Evolutionary conservation across 2,797 vertebrate genomes (phyloP).

Genomic region (Platalea minor): DNA sequence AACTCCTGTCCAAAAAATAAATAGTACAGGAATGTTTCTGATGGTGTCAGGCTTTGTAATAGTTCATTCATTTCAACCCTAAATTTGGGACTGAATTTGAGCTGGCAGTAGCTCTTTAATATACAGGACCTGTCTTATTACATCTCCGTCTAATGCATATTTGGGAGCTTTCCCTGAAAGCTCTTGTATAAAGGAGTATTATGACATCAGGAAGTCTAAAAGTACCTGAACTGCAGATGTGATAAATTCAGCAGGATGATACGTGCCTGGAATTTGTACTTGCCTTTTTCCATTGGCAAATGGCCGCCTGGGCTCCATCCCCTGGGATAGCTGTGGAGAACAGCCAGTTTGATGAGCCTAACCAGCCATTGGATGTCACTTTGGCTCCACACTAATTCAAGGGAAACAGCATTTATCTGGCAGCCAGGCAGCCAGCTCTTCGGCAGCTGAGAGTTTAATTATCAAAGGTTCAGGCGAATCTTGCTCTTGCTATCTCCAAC

Average conservation of each 20-base stretch:
- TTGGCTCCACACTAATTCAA: slow-evolving; percentile 68
- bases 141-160: slow-evolving; percentile 48
- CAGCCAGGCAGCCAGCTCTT: slow-evolving; percentile 55
- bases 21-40: slow-evolving; percentile 38
- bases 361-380: slow-evolving; percentile 71
- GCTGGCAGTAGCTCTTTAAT: slow-evolving; percentile 60
- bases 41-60: slow-evolving; percentile 52
- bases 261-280: slow-evolving; percentile 45
- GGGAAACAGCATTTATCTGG: slow-evolving; percentile 66
- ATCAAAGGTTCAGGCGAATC: slow-evolving; percentile 61
- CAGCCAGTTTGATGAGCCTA: slow-evolving; percentile 68
- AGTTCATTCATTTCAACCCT: slow-evolving; percentile 51
- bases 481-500: slow-evolving; percentile 55
- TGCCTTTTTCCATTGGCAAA: slow-evolving; percentile 61
- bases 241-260: slow-evolving; percentile 54
- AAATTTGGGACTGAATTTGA: slow-evolving; percentile 57
- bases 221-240: slow-evolving; percentile 67
- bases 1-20: slow-evolving; percentile 35
- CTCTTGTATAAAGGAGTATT: slow-evolving; percentile 65
- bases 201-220: slow-evolving; percentile 64
- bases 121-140: slow-evolving; percentile 64
- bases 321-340: slow-evolving; percentile 48
- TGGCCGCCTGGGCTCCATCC: slow-evolving; percentile 45
- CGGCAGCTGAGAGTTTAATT: slow-evolving; percentile 67
- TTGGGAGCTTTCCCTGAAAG: slow-evolving; percentile 63